Evolutionary conservation across 2,113 vertebrate genomes (phyloP).

Genomic region (Pseudopodoces humilis): DNA sequence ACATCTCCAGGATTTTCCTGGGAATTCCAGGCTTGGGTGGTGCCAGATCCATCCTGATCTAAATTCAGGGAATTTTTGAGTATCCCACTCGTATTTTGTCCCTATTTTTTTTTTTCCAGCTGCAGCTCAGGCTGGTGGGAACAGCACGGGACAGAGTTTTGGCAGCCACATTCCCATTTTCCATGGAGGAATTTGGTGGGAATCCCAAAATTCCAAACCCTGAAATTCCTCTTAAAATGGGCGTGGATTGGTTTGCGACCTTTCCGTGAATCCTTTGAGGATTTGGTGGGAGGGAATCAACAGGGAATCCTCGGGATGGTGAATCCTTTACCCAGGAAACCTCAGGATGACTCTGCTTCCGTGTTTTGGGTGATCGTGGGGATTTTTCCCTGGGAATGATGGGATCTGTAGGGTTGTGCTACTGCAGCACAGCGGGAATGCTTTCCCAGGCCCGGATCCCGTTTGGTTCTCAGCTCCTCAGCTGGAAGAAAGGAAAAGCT

Average conservation of each 20-base stretch:
- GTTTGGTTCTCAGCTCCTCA: not conserved
- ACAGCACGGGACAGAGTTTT: not conserved
- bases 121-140: not conserved
- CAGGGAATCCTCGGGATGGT: not conserved
- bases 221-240: not conserved
- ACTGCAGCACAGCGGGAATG: accelerated
- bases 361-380: not conserved
- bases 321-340: not conserved
- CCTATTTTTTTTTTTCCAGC: not conserved
- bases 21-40: not conserved
- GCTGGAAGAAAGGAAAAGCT: not conserved
- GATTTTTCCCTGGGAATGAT: not conserved
- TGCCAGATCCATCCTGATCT: too few species aligned
- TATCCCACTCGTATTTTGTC: accelerated
- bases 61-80: not conserved
- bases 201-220: not conserved
- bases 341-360: not conserved
- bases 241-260: not conserved
- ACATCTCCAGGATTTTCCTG: not conserved
- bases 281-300: not conserved
- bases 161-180: not conserved
- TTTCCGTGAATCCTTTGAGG: not conserved
- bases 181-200: too few species aligned
- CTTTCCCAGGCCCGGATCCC: not conserved
- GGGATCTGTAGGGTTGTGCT: not conserved